phyloP scores from a whole-genome alignment of 1,140 invertebrate species.

The Ericerus pela region DNA sequence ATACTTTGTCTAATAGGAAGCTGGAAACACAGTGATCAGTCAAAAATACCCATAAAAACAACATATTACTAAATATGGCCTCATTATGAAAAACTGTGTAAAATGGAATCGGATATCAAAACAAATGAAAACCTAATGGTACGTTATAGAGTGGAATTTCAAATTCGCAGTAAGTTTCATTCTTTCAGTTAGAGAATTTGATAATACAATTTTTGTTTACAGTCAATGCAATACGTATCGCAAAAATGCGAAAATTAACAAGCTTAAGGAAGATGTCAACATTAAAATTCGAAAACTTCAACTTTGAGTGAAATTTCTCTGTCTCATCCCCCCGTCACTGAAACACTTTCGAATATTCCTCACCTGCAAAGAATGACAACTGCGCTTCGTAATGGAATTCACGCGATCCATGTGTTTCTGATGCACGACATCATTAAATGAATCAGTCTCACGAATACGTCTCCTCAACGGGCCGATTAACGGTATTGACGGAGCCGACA shows the following conservation, averaged over 20 bases:
- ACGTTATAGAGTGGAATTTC: too few species aligned
- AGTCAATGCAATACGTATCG: neutral
- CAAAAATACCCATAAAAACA: too few species aligned
- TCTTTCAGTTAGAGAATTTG: neutral
- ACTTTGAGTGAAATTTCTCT: neutral
- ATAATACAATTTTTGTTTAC: neutral
- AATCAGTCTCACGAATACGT: slow-evolving; percentile 18
- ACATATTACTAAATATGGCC: too few species aligned
- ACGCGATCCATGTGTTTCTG: slow-evolving; percentile 18
- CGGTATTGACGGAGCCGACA: neutral
- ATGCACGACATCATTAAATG: slow-evolving; percentile 24
- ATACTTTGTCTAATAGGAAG: too few species aligned
- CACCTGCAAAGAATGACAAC: slow-evolving; percentile 19
- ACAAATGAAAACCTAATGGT: too few species aligned
- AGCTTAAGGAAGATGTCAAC: neutral
- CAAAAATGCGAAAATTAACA: neutral
- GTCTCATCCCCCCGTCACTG: too few species aligned
- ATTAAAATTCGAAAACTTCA: neutral
- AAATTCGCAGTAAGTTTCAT: neutral
- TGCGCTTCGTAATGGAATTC: slow-evolving; percentile 13
- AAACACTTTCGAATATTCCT: too few species aligned
- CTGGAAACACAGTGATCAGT: too few species aligned
- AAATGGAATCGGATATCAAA: too few species aligned
- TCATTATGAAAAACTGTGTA: too few species aligned
- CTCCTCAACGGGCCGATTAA: slow-evolving; percentile 12